Base-by-base conservation (phyloP, 2,113 vertebrate species). In the Notechis scutatus region DNA sequence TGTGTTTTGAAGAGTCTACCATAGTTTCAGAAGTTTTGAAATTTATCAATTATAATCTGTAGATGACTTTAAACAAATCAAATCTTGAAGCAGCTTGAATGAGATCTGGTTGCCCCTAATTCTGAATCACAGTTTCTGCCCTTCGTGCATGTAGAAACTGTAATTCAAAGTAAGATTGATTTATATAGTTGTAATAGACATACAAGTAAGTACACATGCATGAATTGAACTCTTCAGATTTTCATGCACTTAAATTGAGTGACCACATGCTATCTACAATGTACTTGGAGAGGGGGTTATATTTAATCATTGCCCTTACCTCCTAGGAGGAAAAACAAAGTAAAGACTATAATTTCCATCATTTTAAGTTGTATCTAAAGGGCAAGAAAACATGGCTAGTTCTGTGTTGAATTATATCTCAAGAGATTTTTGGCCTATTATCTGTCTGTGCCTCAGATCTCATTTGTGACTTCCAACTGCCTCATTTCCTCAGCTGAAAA, bases 141-240 rank as follows among this genome's bases (percentile, higher is more conserved):
- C 34, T 42, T 39, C 7, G 1, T 42, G 69, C 3, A 81, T 81
- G 74, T 81, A 81, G 74, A 81, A 81, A 39, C 74, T 81, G 2
- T 42, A 81, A 81, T 81, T 81, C 34, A 81, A 81, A 42, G 20
- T 81, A 39, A 81, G 74, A 3, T 10, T 42, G 34, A 42, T 81
- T 81, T 81, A 81, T 39, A 81, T 1, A 42, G 18, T 42, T 81
- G 18, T 21, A 81, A 81, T 23, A 81, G 18, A 81, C 34, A 81
- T 81, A 21, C 6, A 42, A 34, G 2, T 34, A 42, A 34, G 2
- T 34, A 2, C 7, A 94, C 95, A 95, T 94, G 50, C 50, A 91
- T 93, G 29, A 86, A 69, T n/a, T 93, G 89, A 93, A 94, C 86
- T 93, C 91, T 94, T 95, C 54, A 87, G 52, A 90, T 92, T 56